Conservation (phyloP, 2,888 invertebrate genomes). For the Nycteola revayana region DNA sequence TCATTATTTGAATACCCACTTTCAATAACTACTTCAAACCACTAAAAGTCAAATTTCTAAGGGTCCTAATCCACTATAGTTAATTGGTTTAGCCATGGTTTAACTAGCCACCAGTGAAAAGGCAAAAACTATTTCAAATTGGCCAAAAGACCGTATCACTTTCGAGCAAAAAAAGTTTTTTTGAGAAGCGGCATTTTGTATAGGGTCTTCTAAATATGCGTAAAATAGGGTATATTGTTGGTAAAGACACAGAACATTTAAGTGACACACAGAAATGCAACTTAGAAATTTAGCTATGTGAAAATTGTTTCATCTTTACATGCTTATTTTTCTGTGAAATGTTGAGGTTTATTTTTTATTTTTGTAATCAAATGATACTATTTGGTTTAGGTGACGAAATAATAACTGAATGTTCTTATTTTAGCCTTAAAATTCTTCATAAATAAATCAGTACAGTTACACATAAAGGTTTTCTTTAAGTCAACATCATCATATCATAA, state of each 20-base stretch:
- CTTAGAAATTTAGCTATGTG: no score
- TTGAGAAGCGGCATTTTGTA: conserved; percentile 23
- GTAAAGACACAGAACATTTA: not conserved
- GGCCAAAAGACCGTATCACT: conserved; percentile 16
- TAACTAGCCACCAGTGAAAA: conserved; percentile 10
- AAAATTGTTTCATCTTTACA: no score
- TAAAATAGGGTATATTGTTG: conserved; percentile 38
- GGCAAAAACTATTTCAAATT: not conserved
- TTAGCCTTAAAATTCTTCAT: no score
- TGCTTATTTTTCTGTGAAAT: no score
- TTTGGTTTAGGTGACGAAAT: no score
- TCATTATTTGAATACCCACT: conserved; percentile 21
- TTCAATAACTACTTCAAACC: conserved; percentile 14
- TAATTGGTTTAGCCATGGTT: conserved; percentile 33
- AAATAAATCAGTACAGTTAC: no score
- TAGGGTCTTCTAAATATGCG: conserved; percentile 39
- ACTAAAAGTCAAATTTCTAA: conserved; percentile 21
- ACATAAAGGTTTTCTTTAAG: no score
- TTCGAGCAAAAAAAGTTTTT: conserved; percentile 22
- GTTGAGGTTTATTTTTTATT: no score
- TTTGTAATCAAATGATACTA: no score
- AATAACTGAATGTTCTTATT: no score
- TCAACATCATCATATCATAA: no score
- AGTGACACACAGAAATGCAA: no score
- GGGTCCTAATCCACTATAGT: conserved; percentile 28